Conservation (phyloP, 2,797 vertebrate genomes). For the Chelmon rostratus region DNA sequence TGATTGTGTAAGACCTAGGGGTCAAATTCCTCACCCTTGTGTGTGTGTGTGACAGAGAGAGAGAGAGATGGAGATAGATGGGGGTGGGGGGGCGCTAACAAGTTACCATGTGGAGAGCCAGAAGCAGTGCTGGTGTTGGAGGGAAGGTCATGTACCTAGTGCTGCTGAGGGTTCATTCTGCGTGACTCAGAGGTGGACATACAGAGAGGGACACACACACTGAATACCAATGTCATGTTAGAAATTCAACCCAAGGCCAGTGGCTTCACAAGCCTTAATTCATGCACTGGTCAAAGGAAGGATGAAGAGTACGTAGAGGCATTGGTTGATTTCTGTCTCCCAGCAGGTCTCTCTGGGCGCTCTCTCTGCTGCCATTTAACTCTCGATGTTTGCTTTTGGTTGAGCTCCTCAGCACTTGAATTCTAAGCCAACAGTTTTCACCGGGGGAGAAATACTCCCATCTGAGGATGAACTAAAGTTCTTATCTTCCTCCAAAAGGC, state of each 20-base stretch:
- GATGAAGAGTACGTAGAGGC: constrained; percentile 7
- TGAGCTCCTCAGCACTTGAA: constrained; percentile 61
- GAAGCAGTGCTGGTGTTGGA: constrained; percentile 67
- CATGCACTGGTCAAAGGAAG: constrained; percentile 19
- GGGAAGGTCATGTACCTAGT: constrained; percentile 78
- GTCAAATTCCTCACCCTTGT: constrained; percentile 60
- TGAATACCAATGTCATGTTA: constrained; percentile 67
- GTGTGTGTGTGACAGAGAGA: constrained; percentile 30
- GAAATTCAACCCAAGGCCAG: constrained; percentile 48
- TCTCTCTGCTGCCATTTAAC: constrained; percentile 46
- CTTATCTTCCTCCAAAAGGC: constrained; percentile 66
- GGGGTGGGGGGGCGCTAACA: constrained; percentile 58
- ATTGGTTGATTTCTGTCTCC: constrained; percentile 12
- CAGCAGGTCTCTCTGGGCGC: constrained; percentile 23
- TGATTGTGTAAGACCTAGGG: constrained; percentile 62
- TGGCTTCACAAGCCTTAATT: constrained; percentile 24
- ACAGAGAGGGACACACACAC: constrained; percentile 44
- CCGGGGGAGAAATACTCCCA: constrained; percentile 58
- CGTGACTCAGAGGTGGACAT: constrained; percentile 69
- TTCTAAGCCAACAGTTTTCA: constrained; percentile 69
- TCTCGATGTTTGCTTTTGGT: constrained; percentile 64
- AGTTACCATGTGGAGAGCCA: constrained; percentile 69
- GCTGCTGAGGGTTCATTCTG: constrained; percentile 65
- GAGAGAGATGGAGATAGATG: constrained; percentile 32
- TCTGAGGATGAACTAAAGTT: constrained; percentile 68